phyloP scores from a whole-genome alignment of 1,140 invertebrate species.

The Proctacanthus coquilletti region DNA sequence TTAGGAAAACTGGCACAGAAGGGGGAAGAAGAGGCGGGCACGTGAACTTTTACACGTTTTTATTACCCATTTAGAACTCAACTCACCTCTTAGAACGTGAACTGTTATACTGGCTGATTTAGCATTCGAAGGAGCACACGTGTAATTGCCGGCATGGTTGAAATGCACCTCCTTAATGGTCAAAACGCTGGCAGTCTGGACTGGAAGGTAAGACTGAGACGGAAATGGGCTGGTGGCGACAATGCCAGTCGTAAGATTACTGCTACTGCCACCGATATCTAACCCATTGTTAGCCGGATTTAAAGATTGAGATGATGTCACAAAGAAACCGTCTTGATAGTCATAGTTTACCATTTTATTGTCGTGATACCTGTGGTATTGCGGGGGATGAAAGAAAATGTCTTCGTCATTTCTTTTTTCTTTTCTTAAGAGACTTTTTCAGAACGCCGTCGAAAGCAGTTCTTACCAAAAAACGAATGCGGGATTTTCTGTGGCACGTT shows the following conservation, averaged over 20 bases:
- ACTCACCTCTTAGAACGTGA: constrained; percentile 39
- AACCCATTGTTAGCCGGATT: not conserved
- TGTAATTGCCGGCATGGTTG: constrained; percentile 45
- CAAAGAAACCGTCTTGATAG: constrained; percentile 30
- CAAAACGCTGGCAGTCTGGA: constrained; percentile 22
- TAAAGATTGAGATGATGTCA: constrained; percentile 15
- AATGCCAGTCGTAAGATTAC: constrained; percentile 5
- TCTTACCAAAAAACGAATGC: constrained; percentile 59
- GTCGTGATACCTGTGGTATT: constrained; percentile 41
- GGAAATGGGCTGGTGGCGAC: constrained; percentile 28
- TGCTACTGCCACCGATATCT: constrained; percentile 5
- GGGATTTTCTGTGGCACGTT: constrained; percentile 53
- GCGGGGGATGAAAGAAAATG: constrained; percentile 4
- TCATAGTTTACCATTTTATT: constrained; percentile 59
- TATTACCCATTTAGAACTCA: not conserved
- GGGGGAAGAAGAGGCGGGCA: too few species aligned
- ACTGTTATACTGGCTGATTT: constrained; percentile 49
- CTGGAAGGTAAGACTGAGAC: constrained; percentile 13
- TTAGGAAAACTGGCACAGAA: too few species aligned
- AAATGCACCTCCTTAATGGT: constrained; percentile 25
- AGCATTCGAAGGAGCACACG: constrained; percentile 52
- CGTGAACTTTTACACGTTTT: too few species aligned
- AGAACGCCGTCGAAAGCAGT: not conserved
- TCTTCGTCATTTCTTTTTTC: not conserved
- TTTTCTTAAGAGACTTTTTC: not conserved